Percentiles rank a stretch among this genome's conserved stretches.
These are phyloP conservation scores for Ectropis crepuscularia DNA, from an alignment of 2,888 invertebrate genomes.

Conservation along the genomic window DNA sequence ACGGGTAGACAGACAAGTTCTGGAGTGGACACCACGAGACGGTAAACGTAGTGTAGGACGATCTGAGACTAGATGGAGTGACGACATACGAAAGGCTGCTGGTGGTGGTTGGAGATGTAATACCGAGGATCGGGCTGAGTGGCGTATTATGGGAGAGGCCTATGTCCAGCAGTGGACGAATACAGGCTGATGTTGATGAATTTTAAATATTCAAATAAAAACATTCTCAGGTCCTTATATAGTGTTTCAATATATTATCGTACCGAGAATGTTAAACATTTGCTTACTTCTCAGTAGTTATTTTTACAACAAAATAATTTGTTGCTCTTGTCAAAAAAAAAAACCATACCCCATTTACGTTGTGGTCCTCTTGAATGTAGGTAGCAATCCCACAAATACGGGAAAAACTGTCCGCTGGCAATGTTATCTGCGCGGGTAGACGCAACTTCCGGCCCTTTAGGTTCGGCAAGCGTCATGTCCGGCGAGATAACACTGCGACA, in stretches of 20 bases:
- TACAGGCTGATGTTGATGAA: too few relatives aligned
- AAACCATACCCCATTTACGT: not conserved
- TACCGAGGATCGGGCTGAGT: too few relatives aligned
- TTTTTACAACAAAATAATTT: not conserved
- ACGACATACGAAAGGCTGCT: too few relatives aligned
- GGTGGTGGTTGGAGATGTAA: too few relatives aligned
- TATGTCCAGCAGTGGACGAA: too few relatives aligned
- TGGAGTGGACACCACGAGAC: too few relatives aligned
- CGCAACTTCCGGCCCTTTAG: constrained; percentile 55
- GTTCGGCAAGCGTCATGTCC: constrained; percentile 38
- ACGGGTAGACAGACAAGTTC: too few relatives aligned
- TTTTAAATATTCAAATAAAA: too few relatives aligned
- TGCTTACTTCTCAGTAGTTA: not conserved
- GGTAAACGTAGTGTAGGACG: too few relatives aligned
- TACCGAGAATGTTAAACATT: not conserved
- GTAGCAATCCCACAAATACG: constrained; percentile 38
- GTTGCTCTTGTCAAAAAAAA: not conserved
- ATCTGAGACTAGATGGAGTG: too few relatives aligned
- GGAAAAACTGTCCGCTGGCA: constrained; percentile 42
- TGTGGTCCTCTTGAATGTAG: constrained; percentile 22
- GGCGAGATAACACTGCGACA: constrained; percentile 36
- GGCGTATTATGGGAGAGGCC: too few relatives aligned
- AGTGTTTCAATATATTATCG: constrained; percentile 6
- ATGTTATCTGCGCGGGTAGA: constrained; percentile 56
- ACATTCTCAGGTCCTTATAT: too few relatives aligned